Percentiles rank a stretch among this genome's conserved stretches.
Conservation (phyloP, 2,113 vertebrate species). For the Eclectus roratus region DNA sequence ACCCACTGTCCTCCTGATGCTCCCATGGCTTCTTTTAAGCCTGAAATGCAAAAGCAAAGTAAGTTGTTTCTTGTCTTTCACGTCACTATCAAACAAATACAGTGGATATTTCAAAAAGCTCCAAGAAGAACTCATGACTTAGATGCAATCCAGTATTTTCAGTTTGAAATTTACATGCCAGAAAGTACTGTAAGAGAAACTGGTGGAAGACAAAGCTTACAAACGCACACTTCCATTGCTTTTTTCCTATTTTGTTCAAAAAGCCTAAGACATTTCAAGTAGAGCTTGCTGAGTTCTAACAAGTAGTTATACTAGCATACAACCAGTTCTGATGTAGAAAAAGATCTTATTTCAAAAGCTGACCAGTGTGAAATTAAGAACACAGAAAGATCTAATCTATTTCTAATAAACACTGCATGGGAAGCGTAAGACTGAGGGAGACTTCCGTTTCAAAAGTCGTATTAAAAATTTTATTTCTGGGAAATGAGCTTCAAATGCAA, state of each 20-base stretch:
- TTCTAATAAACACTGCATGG: background rate
- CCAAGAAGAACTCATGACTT: background rate
- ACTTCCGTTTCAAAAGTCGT: background rate
- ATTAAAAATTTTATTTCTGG: background rate
- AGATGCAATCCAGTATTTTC: background rate
- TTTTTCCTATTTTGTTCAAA: background rate
- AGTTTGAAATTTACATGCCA: background rate
- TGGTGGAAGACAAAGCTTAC: background rate
- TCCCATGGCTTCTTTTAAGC: conserved; percentile 79
- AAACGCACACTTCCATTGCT: background rate
- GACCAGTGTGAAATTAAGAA: background rate
- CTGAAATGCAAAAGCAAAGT: conserved; percentile 76
- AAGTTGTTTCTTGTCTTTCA: background rate
- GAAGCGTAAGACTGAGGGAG: background rate
- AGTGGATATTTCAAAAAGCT: background rate
- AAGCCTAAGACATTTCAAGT: background rate
- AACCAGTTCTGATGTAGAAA: background rate
- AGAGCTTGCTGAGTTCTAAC: background rate
- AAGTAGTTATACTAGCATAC: background rate
- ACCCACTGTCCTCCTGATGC: conserved; percentile 89
- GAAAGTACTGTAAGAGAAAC: background rate
- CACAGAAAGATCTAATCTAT: background rate
- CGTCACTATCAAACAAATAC: background rate
- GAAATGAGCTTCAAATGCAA: background rate
- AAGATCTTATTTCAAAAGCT: background rate